Evolutionary conservation across 2,797 vertebrate species (phyloP).

Genomic region (Alexandromys oeconomus): DNA sequence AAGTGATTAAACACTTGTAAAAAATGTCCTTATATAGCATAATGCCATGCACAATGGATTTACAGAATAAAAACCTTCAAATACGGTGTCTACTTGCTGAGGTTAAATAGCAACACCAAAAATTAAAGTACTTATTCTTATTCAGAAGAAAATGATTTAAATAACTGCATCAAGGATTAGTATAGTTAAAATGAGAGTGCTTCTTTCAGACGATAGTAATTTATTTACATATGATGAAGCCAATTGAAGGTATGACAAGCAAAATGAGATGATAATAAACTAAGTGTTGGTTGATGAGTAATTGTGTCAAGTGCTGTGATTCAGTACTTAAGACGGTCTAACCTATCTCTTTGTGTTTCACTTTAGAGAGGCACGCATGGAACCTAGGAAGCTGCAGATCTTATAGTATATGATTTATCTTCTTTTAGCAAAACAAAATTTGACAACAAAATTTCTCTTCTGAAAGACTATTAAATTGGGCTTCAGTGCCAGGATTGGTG

Average conservation of each 20-base stretch:
- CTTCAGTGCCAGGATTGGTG: neutral
- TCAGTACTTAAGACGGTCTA: neutral
- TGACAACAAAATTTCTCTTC: neutral
- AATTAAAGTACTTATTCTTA: neutral
- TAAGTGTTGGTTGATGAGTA: neutral
- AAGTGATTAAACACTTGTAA: neutral
- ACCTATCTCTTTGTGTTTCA: neutral
- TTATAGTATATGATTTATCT: neutral
- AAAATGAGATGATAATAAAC: neutral
- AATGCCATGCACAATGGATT: neutral
- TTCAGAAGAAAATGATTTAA: neutral
- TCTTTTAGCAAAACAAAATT: neutral
- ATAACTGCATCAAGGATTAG: neutral
- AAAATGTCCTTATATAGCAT: neutral
- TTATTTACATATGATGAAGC: neutral
- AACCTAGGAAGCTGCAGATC: neutral
- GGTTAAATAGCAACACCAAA: neutral
- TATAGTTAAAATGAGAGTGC: neutral
- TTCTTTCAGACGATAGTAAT: neutral
- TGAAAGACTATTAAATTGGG: neutral
- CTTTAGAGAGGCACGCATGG: neutral
- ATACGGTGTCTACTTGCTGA: neutral
- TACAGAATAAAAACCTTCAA: neutral
- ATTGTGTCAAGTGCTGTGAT: neutral
- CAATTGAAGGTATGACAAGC: neutral